These are phyloP conservation scores for Drosophila littoralis DNA, from an alignment of 1,140 invertebrate species.

Conservation along the genomic window DNA sequence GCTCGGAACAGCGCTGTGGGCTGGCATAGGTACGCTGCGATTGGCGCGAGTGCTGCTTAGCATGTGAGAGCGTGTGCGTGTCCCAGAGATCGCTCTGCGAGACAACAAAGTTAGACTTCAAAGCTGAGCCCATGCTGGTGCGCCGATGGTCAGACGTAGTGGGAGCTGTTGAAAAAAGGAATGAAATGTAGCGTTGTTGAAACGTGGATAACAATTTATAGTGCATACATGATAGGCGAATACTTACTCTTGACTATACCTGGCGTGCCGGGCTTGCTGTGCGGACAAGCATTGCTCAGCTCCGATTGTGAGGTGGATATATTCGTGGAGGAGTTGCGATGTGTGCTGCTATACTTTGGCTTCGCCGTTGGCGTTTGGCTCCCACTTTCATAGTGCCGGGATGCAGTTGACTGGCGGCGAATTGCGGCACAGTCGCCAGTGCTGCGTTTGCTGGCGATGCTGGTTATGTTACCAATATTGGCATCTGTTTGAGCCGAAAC, in stretches of 20 bases:
- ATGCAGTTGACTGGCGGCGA: constrained; percentile 70
- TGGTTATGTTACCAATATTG: constrained; percentile 71
- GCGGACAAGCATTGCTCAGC: constrained; percentile 81
- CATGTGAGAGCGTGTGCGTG: constrained; percentile 87
- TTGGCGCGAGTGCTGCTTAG: constrained; percentile 85
- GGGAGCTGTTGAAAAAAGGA: constrained; percentile 52
- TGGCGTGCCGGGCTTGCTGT: constrained; percentile 68
- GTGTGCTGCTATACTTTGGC: constrained; percentile 75
- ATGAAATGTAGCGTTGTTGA: no score
- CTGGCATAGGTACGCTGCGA: constrained; percentile 80
- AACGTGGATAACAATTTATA: no score
- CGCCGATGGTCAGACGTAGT: constrained; percentile 76
- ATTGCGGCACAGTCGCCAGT: constrained; percentile 62
- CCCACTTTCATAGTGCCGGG: constrained; percentile 76
- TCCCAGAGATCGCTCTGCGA: constrained; percentile 88
- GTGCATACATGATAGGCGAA: no score
- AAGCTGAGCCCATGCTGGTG: constrained; percentile 80
- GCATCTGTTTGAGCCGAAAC: constrained; percentile 81
- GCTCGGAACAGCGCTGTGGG: constrained; percentile 80
- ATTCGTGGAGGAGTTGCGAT: constrained; percentile 78
- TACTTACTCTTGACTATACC: constrained; percentile 69
- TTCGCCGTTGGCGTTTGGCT: constrained; percentile 74
- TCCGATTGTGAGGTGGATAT: constrained; percentile 81
- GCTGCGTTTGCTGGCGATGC: constrained; percentile 54
- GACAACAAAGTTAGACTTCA: constrained; percentile 87